phyloP scores from a whole-genome alignment of 2,888 invertebrate genomes.

The Acanthococcus lagerstroemiae region DNA sequence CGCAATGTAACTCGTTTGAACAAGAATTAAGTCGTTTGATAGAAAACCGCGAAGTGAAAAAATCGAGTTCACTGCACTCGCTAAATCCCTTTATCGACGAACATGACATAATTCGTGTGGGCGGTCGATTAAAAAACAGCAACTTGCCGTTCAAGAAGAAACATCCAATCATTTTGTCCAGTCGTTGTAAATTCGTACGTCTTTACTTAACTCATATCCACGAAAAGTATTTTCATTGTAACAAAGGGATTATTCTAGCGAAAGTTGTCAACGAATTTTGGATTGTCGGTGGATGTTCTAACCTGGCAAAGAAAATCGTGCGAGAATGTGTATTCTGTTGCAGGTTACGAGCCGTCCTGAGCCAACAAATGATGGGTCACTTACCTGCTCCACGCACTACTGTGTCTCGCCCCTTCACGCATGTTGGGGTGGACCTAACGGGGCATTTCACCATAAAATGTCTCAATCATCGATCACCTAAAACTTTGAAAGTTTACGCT shows the following conservation, averaged over 20 bases:
- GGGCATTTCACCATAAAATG: constrained; percentile 12
- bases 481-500: not conserved
- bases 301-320: not conserved
- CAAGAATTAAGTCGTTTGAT: too few relatives aligned
- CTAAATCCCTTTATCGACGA: too few relatives aligned
- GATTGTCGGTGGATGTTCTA: not conserved
- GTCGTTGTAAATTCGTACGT: constrained; percentile 25
- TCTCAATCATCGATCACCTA: not conserved
- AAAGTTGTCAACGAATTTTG: not conserved
- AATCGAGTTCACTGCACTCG: too few relatives aligned
- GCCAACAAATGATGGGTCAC: constrained; percentile 9
- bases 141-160: constrained; percentile 25
- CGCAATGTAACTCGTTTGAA: too few relatives aligned
- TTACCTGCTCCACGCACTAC: not conserved
- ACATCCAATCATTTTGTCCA: constrained; percentile 34
- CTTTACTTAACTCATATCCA: constrained; percentile 32
- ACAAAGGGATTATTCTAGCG: not conserved
- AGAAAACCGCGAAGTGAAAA: too few relatives aligned
- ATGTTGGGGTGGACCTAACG: constrained; percentile 9
- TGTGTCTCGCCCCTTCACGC: not conserved
- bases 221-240: constrained; percentile 31
- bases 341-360: not conserved
- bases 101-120: constrained; percentile 33
- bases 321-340: constrained; percentile 7
- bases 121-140: constrained; percentile 32